phyloP scores from a whole-genome alignment of 2,113 vertebrate genomes.

The Myotis yumanensis region DNA sequence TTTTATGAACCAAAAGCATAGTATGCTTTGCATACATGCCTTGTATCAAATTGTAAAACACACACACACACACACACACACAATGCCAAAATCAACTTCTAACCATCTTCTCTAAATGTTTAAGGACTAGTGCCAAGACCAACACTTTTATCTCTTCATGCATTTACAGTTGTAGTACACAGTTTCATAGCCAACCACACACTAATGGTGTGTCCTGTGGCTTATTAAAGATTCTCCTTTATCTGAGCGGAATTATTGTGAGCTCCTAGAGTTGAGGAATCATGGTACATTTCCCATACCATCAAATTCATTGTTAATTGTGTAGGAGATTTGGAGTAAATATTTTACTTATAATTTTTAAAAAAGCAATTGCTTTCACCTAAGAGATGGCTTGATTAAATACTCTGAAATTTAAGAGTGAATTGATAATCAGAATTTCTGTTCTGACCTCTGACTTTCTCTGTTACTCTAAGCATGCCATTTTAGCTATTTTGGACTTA shows the following conservation, averaged over 20 bases:
- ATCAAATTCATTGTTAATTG: neutral
- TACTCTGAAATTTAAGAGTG: conserved; percentile 4
- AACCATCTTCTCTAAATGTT: neutral
- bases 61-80: neutral
- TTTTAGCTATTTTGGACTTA: conserved; percentile 40
- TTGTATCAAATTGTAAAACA: neutral
- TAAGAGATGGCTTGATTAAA: neutral
- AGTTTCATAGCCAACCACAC: neutral
- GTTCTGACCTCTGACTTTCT: conserved; percentile 56
- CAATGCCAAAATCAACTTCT: neutral
- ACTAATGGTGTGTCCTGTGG: neutral
- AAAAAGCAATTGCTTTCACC: conserved; percentile 18
- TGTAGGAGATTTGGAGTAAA: neutral
- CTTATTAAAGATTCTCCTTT: conserved; percentile 4
- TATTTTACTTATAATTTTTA: conserved; percentile 5
- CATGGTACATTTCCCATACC: neutral
- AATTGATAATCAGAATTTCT: conserved; percentile 38
- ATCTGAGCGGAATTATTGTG: neutral
- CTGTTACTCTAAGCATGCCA: neutral
- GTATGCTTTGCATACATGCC: neutral
- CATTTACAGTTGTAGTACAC: neutral
- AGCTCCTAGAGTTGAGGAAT: neutral
- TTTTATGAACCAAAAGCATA: neutral
- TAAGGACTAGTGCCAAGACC: neutral
- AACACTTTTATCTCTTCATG: neutral